Evolutionary conservation across 2,797 vertebrate species (phyloP).

Genomic region (Lacerta bilineata): DNA sequence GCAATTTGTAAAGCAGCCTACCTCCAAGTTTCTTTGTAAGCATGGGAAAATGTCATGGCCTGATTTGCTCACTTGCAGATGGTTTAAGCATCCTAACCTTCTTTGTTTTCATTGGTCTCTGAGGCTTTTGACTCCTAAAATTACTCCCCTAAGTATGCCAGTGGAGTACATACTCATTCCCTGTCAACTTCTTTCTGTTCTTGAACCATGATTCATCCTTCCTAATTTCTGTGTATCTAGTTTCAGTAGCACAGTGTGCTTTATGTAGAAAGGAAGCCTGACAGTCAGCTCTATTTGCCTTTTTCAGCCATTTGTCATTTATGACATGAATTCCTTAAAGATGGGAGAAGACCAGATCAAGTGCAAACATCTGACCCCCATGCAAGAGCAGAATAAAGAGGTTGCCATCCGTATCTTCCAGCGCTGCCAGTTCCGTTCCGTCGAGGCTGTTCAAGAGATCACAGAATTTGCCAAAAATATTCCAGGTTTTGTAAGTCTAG

Average conservation of each 20-base stretch:
- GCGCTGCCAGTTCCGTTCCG: constrained; percentile 95
- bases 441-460: constrained; percentile 95
- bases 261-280: rapidly evolving
- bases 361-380: constrained; percentile 84
- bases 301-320: constrained; percentile 95
- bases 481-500: constrained; percentile 93
- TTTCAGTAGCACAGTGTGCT: rapidly evolving
- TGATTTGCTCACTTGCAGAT: constrained; percentile 4
- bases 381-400: constrained; percentile 85
- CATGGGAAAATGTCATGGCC: neutral
- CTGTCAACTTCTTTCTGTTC: neutral
- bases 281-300: constrained; percentile 52
- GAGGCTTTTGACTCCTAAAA: neutral
- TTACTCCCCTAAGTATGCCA: rapidly evolving
- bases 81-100: neutral
- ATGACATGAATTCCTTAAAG: constrained; percentile 96
- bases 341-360: constrained; percentile 97
- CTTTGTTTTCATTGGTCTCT: neutral
- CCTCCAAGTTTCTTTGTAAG: neutral
- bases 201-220: too few species aligned
- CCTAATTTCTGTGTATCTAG: rapidly evolving
- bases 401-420: constrained; percentile 97
- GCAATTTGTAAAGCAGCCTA: neutral
- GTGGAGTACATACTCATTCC: neutral
- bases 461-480: constrained; percentile 98